Evolutionary conservation across 1,140 invertebrate genomes (phyloP), one percentile per base, ranked within the genome.

Genomic region (Argopecten irradians): DNA sequence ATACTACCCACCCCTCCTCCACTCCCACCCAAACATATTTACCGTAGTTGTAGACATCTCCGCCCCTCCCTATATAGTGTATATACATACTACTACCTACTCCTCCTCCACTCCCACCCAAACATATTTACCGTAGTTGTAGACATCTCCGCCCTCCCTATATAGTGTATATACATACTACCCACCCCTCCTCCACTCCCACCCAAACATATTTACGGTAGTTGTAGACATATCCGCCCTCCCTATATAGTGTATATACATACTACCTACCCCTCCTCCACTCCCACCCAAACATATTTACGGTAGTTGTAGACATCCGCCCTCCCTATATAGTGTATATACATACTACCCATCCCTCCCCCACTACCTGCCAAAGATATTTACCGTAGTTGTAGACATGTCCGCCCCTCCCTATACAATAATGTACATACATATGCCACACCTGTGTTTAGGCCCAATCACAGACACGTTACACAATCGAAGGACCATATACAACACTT

Each of bases 401-500:
- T 5, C 1, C 1, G 22, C 55, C 55, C n/a, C 28, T 19, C n/a
- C n/a, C 55, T 16, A 28, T 71, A 28, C n/a, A n/a, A n/a, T 28
- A n/a, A 5, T 28, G 55, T 28, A 28, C 55, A 28, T 71, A 71
- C 22, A 71, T n/a, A n/a, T n/a, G n/a, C 5, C 55, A n/a, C 16
- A 71, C 55, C 55, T 71, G 55, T 71, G 5, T 71, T 22, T 71
- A n/a, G 22, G n/a, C 28, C 55, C 55, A 71, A 71, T 71, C 55
- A 71, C 55, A 71, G 55, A 28, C 55, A 71, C 55, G 22, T 71
- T 71, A 71, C n/a, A 71, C 55, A 71, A 71, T 71, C 55, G 55
- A 71, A 71, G 16, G 55, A n/a, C 55, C n/a, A 28, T 71, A 71
- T 71, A 71, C 55, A 71, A 71, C 55, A 71, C 55, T 28, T 3